Conservation (phyloP, 2,797 vertebrate genomes). For the Telmatherina bonti region DNA sequence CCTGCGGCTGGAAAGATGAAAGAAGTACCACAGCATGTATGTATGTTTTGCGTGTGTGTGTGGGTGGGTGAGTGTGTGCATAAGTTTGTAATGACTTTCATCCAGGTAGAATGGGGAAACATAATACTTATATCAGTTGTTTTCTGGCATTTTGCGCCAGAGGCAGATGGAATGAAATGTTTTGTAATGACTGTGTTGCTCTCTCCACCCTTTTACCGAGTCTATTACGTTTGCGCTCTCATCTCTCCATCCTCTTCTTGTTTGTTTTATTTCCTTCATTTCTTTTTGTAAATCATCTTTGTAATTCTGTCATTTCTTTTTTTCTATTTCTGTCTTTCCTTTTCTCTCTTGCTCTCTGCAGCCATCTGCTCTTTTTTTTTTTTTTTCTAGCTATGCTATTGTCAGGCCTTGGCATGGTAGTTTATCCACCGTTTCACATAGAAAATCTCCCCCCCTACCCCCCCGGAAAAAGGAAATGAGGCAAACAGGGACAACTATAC, state of each 20-base stretch:
- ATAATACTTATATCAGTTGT: constrained; percentile 47
- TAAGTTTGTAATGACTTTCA: constrained; percentile 56
- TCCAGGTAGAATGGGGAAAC: constrained; percentile 55
- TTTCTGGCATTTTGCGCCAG: constrained; percentile 53
- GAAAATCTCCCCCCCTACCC: constrained; percentile 23
- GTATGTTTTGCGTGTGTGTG: constrained; percentile 24
- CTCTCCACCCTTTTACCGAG: constrained; percentile 52
- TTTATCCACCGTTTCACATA: constrained; percentile 54
- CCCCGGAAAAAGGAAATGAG: constrained; percentile 32
- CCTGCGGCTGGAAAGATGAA: constrained; percentile 67
- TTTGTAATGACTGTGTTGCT: constrained; percentile 51
- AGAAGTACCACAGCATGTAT: constrained; percentile 41
- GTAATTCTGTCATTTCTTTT: constrained; percentile 64
- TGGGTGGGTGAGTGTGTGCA: constrained; percentile 16
- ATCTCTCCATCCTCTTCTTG: constrained; percentile 32
- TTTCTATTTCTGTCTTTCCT: constrained; percentile 64
- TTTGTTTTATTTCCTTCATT: constrained; percentile 36
- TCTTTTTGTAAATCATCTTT: constrained; percentile 35
- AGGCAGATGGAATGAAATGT: constrained; percentile 56
- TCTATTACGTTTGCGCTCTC: constrained; percentile 57
- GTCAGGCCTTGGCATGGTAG: constrained; percentile 42
- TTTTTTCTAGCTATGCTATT: constrained; percentile 43
- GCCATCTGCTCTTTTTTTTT: constrained; percentile 66
- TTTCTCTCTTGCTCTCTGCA: constrained; percentile 48
- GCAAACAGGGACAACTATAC: constrained; percentile 31